Evolutionary conservation across 2,888 invertebrate genomes (phyloP).

Genomic region (Aplocera efformata): DNA sequence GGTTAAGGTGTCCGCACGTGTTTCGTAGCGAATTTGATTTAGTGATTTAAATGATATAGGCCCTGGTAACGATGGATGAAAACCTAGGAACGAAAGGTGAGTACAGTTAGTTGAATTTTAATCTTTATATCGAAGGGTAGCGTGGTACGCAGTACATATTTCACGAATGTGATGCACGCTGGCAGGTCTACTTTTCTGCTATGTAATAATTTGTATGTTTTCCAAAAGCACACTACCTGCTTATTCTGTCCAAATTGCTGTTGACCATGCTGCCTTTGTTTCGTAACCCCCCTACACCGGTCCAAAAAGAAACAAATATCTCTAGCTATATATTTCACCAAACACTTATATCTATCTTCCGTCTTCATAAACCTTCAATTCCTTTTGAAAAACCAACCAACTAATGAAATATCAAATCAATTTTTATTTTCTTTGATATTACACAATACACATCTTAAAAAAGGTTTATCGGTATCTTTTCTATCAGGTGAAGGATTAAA

Average conservation of each 20-base stretch:
- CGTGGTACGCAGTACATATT: conserved; percentile 13
- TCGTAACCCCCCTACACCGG: no score
- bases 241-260: no score
- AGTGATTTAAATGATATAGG: conserved; percentile 28
- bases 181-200: background rate
- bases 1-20: conserved; percentile 56
- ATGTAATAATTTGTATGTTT: background rate
- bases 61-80: conserved; percentile 52
- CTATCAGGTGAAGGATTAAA: no score
- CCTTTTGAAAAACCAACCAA: no score
- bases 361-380: background rate
- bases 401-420: no score
- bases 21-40: conserved; percentile 30
- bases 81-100: conserved; percentile 58
- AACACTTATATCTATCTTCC: background rate
- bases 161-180: conserved; percentile 1
- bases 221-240: no score
- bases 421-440: no score
- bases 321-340: background rate
- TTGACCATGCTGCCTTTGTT: no score
- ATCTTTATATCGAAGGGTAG: background rate
- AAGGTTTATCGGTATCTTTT: no score
- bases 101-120: conserved; percentile 14
- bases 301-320: background rate
- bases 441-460: no score